A percentile compares a stretch with the other conserved stretches of the same genome.
phyloP scores from a whole-genome alignment of 2,797 vertebrate genomes.

The Melopsittacus undulatus region DNA sequence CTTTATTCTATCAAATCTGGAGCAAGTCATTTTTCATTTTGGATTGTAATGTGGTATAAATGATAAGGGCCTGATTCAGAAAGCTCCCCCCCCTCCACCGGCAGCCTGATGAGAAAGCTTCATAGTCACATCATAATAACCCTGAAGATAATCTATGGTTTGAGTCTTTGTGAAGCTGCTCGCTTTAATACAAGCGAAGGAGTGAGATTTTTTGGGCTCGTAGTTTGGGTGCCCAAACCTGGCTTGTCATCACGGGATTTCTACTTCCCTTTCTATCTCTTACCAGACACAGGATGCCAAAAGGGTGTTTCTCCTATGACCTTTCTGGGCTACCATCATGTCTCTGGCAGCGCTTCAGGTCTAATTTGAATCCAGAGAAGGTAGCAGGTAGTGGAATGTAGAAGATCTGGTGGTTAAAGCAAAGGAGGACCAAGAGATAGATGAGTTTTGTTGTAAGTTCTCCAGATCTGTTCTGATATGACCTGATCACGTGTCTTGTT shows the following conservation, averaged over 20 bases:
- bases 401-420: not conserved
- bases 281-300: not conserved
- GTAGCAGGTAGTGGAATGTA: not conserved
- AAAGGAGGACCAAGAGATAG: not conserved
- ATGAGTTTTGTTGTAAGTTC: not conserved
- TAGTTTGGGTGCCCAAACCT: not conserved
- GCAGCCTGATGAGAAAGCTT: slow-evolving; percentile 38
- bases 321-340: not conserved
- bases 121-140: slow-evolving; percentile 60
- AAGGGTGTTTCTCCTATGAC: not conserved
- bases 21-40: slow-evolving; percentile 71
- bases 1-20: slow-evolving; percentile 72
- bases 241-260: slow-evolving; percentile 17
- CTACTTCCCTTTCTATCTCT: not conserved
- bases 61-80: slow-evolving; percentile 70
- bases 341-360: not conserved
- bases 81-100: not conserved
- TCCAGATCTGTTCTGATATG: not conserved
- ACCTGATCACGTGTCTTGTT: not conserved
- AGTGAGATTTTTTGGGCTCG: slow-evolving; percentile 42
- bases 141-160: slow-evolving; percentile 64
- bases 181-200: not conserved
- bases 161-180: slow-evolving; percentile 52
- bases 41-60: slow-evolving; percentile 71
- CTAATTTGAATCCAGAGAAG: not conserved